These are phyloP conservation scores for Carterocephalus palaemon DNA, from an alignment of 2,888 invertebrate species.

Conservation along the genomic window DNA sequence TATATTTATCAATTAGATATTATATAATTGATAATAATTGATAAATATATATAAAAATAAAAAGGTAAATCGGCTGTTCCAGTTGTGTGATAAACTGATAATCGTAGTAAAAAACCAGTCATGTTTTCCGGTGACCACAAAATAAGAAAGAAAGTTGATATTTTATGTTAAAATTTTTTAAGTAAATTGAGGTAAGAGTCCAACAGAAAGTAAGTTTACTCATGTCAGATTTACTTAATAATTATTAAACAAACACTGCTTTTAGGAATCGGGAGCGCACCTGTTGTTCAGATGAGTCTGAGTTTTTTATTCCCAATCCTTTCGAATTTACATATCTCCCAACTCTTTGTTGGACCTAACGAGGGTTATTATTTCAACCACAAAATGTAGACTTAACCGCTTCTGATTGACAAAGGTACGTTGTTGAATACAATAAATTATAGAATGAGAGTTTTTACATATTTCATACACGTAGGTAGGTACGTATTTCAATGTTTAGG, in stretches of 20 bases:
- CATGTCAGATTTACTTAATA: slow-evolving; percentile 51
- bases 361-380: slow-evolving; percentile 73
- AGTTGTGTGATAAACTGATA: too few relatives aligned
- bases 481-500: slow-evolving; percentile 67
- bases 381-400: slow-evolving; percentile 64
- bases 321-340: slow-evolving; percentile 73
- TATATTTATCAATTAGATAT: too few relatives aligned
- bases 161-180: slow-evolving; percentile 40
- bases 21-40: too few relatives aligned
- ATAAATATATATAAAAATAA: too few relatives aligned
- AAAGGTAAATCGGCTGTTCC: too few relatives aligned
- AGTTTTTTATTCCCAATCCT: slow-evolving; percentile 65
- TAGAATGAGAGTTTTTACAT: slow-evolving; percentile 43
- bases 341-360: slow-evolving; percentile 66
- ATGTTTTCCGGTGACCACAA: not conserved
- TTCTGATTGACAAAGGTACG: slow-evolving; percentile 68
- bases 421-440: slow-evolving; percentile 54
- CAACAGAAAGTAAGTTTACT: slow-evolving; percentile 49
- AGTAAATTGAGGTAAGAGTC: slow-evolving; percentile 54
- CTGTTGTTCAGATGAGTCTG: slow-evolving; percentile 63
- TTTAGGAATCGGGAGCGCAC: slow-evolving; percentile 70
- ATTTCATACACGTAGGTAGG: slow-evolving; percentile 44
- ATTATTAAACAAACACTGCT: slow-evolving; percentile 55
- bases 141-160: slow-evolving; percentile 52
- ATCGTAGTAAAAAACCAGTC: too few relatives aligned